A percentile compares a stretch with the other conserved stretches of the same genome.
Evolutionary conservation across 2,888 invertebrate species (phyloP).

Genomic region (Tenthredo livida): DNA sequence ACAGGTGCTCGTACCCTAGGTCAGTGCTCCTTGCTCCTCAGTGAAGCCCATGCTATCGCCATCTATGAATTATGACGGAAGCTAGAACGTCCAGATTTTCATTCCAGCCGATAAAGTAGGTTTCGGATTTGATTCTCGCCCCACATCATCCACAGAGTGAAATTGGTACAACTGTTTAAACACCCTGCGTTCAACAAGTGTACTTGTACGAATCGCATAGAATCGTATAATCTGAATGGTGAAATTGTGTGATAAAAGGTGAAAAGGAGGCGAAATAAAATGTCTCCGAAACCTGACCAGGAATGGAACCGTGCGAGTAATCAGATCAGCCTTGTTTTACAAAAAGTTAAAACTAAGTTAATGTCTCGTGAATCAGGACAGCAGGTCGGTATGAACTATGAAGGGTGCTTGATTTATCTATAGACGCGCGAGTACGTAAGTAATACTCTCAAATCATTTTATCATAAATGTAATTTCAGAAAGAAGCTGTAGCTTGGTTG

Average conservation of each 20-base stretch:
- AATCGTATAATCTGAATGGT: neutral
- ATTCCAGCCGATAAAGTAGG: neutral
- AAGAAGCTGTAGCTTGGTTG: slow-evolving; percentile 37
- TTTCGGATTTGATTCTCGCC: neutral
- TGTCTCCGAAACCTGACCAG: neutral
- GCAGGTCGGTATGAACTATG: slow-evolving; percentile 18
- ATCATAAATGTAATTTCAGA: slow-evolving; percentile 32
- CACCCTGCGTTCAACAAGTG: neutral
- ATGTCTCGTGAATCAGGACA: slow-evolving; percentile 28
- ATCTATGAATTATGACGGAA: neutral
- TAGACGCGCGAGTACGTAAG: neutral
- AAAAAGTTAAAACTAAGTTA: slow-evolving; percentile 28
- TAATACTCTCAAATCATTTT: neutral
- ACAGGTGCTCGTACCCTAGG: too few species aligned
- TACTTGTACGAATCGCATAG: neutral
- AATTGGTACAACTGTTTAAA: neutral
- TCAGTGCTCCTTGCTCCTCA: too few species aligned
- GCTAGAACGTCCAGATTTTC: neutral
- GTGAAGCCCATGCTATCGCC: neutral
- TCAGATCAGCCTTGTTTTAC: neutral
- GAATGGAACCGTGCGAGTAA: slow-evolving; percentile 14
- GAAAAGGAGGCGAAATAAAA: neutral
- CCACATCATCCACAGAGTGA: neutral
- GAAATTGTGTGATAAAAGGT: neutral
- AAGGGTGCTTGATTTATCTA: neutral